Evolutionary conservation across 2,113 vertebrate species (phyloP).

Genomic region (Rhinolophus sinicus): DNA sequence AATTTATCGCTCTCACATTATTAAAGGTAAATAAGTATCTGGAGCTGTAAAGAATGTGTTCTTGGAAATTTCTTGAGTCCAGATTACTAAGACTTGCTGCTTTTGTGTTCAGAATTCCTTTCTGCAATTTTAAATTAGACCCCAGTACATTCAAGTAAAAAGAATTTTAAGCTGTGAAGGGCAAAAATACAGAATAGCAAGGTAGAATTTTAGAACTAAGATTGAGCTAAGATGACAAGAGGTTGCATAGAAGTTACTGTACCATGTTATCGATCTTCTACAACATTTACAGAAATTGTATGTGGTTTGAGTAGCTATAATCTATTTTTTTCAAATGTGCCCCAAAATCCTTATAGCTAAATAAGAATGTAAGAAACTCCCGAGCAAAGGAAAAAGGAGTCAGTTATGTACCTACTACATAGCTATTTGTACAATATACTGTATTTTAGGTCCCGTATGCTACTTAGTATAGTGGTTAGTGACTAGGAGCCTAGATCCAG

Average conservation of each 20-base stretch:
- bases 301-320: background rate
- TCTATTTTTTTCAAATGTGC: background rate
- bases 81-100: background rate
- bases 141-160: background rate
- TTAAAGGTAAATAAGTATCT: background rate
- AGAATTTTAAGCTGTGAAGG: background rate
- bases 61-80: background rate
- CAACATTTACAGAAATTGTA: slow-evolving; percentile 13
- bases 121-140: slow-evolving; percentile 35
- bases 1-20: background rate
- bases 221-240: background rate
- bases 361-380: background rate
- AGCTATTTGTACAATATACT: background rate
- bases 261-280: background rate
- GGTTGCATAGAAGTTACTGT: background rate
- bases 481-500: background rate
- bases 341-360: background rate
- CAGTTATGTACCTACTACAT: background rate
- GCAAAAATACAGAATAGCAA: background rate
- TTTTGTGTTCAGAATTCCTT: background rate
- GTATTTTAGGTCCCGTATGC: background rate
- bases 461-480: background rate
- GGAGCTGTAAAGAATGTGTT: background rate
- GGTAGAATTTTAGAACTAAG: background rate
- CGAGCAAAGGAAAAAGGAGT: background rate